Evolutionary conservation across 2,113 vertebrate species (phyloP).

Genomic region (Poeciliopsis prolifica): DNA sequence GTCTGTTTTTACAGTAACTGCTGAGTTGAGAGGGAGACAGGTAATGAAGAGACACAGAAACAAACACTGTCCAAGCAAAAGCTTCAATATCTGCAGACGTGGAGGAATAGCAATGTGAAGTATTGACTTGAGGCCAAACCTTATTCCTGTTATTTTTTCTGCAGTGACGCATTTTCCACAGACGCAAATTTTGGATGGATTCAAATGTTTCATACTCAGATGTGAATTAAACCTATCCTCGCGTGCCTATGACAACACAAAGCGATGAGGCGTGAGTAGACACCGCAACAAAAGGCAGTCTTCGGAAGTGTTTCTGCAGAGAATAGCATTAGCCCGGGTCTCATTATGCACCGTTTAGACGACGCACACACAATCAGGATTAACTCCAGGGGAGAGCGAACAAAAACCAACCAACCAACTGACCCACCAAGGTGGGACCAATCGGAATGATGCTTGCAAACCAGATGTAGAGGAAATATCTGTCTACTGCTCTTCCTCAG

Average conservation of each 20-base stretch:
- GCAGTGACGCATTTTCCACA: slow-evolving; percentile 25
- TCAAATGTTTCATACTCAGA: slow-evolving; percentile 49
- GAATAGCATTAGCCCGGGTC: slow-evolving; percentile 65
- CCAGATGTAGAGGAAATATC: no score
- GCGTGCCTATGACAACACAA: slow-evolving; percentile 49
- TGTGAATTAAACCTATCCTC: slow-evolving; percentile 65
- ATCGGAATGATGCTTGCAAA: no score
- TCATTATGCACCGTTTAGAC: slow-evolving; percentile 67
- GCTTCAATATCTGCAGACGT: not conserved
- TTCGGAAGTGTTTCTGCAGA: slow-evolving; percentile 65
- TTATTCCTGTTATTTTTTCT: slow-evolving; percentile 5
- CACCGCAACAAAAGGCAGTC: slow-evolving; percentile 65
- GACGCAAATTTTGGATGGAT: slow-evolving; percentile 30
- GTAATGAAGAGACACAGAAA: not conserved
- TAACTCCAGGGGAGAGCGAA: slow-evolving; percentile 56
- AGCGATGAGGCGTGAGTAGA: slow-evolving; percentile 64
- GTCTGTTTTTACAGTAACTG: not conserved
- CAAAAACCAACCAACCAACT: not conserved
- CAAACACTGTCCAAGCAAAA: not conserved
- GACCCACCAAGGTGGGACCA: no score
- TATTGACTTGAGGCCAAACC: not conserved
- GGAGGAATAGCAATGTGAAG: not conserved
- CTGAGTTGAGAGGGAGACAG: not conserved
- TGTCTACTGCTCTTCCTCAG: no score
- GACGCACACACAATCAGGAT: slow-evolving; percentile 74